These are phyloP conservation scores for Leptestheria dahalacensis DNA, from an alignment of 1,140 invertebrate species.

Conservation along the genomic window DNA sequence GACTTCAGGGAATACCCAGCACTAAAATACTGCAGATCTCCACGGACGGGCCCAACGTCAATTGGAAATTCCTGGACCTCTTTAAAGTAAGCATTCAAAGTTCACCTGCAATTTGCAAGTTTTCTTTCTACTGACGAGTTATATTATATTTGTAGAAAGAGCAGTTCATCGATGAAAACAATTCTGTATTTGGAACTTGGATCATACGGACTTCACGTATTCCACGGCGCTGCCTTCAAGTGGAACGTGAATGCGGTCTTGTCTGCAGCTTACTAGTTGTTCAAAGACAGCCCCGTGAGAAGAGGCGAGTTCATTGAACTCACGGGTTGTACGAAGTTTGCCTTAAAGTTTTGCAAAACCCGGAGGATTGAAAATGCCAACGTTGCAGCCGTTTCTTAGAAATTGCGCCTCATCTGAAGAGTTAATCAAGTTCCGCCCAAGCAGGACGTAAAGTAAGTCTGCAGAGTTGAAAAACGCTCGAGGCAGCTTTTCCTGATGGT, in stretches of 20 bases:
- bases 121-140: no score
- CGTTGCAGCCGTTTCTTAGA: not conserved
- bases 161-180: no score
- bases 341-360: constrained; percentile 5
- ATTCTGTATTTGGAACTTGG: not conserved
- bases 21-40: constrained; percentile 20
- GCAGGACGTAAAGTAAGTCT: not conserved
- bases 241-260: not conserved
- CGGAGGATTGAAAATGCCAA: constrained; percentile 2
- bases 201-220: constrained; percentile 1
- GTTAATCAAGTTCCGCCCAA: not conserved
- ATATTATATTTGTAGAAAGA: no score
- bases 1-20: constrained; percentile 7
- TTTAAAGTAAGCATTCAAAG: constrained; percentile 14
- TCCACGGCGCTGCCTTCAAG: not conserved
- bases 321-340: not conserved
- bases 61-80: constrained; percentile 18
- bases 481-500: not conserved
- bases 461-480: constrained; percentile 5
- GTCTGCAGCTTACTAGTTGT: not conserved
- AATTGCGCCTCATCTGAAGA: not conserved
- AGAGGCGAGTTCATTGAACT: constrained; percentile 1
- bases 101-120: no score
- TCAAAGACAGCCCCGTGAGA: constrained; percentile 7
- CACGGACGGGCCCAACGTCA: constrained; percentile 23